Evolutionary conservation across 2,797 vertebrate species (phyloP).

Genomic region (Lacerta bilineata): DNA sequence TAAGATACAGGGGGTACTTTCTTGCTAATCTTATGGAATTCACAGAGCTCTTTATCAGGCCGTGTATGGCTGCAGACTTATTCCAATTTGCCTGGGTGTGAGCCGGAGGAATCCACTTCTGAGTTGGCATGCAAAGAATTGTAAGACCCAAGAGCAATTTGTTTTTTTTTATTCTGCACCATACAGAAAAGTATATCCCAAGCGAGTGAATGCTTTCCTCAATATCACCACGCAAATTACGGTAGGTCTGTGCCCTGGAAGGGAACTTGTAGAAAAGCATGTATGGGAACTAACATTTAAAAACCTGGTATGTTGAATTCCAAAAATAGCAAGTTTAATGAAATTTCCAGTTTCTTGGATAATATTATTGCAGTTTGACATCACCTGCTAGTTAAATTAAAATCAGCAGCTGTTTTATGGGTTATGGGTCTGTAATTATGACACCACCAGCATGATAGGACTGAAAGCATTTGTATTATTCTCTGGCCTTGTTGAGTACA

Average conservation of each 20-base stretch:
- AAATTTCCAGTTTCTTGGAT: slow-evolving; percentile 6
- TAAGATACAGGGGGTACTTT: neutral
- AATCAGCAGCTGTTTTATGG: slow-evolving; percentile 7
- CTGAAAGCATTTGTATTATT: neutral
- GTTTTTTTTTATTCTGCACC: neutral
- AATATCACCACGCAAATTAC: neutral
- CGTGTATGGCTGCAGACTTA: neutral
- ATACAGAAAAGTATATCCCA: neutral
- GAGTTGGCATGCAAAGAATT: too few relatives aligned
- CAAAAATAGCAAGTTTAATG: slow-evolving; percentile 1
- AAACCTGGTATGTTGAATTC: neutral
- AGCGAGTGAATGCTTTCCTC: neutral
- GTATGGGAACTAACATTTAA: neutral
- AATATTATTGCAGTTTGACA: neutral
- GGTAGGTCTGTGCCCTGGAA: neutral
- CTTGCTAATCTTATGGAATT: neutral
- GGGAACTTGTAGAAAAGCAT: neutral
- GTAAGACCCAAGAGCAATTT: neutral
- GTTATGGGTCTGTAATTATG: neutral
- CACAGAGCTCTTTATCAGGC: neutral
- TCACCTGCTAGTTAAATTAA: slow-evolving; percentile 19
- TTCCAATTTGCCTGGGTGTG: too few relatives aligned
- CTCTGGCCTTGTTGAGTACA: neutral
- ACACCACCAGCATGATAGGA: neutral
- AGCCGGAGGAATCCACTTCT: too few relatives aligned